These are phyloP conservation scores for Aphaenogaster floridana DNA, from an alignment of 1,140 invertebrate genomes.

Conservation along the genomic window DNA sequence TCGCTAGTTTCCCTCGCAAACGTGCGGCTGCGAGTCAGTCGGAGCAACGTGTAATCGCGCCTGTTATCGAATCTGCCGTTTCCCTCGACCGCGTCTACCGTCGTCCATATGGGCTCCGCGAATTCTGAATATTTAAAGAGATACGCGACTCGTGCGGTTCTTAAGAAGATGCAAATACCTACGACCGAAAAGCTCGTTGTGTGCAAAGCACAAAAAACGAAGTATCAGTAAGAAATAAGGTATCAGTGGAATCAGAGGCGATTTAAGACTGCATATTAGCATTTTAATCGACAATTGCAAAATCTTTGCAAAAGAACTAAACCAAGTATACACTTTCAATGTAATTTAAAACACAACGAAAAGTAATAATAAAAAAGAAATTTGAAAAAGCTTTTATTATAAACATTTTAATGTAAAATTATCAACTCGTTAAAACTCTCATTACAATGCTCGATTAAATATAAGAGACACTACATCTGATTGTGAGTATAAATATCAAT, in stretches of 20 bases:
- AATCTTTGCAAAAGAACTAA: neutral
- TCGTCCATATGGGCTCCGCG: conserved; percentile 38
- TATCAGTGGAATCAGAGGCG: neutral
- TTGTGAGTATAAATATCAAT: neutral
- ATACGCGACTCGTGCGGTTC: conserved; percentile 24
- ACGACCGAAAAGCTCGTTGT: conserved; percentile 1
- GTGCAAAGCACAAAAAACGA: neutral
- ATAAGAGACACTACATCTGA: neutral
- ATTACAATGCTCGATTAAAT: neutral
- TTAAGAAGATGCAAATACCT: conserved; percentile 48
- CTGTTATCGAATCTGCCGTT: conserved; percentile 49
- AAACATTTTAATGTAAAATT: neutral
- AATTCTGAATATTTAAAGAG: conserved; percentile 56
- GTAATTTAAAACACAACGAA: neutral
- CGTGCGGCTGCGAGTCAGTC: conserved; percentile 29
- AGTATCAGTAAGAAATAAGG: neutral
- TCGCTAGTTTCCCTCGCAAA: conserved; percentile 21
- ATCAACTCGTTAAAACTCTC: neutral
- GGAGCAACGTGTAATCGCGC: conserved; percentile 41
- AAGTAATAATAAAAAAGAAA: neutral
- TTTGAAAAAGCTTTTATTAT: neutral
- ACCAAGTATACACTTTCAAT: neutral
- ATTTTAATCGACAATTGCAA: neutral
- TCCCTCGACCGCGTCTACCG: conserved; percentile 11
- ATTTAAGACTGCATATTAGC: neutral